Evolutionary conservation across 2,797 vertebrate species (phyloP), one percentile per base, ranked within the genome.

Genomic region (Hybognathus amarus): DNA sequence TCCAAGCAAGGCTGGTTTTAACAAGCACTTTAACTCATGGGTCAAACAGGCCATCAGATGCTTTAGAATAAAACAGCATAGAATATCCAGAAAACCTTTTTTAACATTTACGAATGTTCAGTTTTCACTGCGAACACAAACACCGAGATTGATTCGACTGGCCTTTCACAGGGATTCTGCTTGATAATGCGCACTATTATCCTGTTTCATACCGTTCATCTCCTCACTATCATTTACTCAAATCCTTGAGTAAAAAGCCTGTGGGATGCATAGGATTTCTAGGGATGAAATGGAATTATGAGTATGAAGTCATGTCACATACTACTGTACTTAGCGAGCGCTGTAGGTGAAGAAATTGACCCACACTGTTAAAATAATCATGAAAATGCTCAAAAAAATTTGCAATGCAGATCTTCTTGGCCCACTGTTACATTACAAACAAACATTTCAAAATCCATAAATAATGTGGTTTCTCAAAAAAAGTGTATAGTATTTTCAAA

Each of bases 401-500:
- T 85, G 85, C 83, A 84, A 93, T 87, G 90, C 86, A 94, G 91
- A 91, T 94, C 87, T 93, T 87, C 76, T 88, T 88, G 90, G 50
- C 90, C 95, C 93, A 87, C 92, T 92, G 95, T 96, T 95, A 95
- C 95, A 94, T 92, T 91, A 94, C 92, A 93, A 91, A 90, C 69
- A 91, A 88, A 87, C 90, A 83, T 85, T 77, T 81, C 69, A 86
- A 77, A 83, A 88, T 89, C 52, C 27, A 77, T 38, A 63, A 22
- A 87, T 92, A 78, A 90, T 87, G 90, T 94, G 92, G 92, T 93
- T 92, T 91, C 90, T 94, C 94, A 40, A 42, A 42, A 94, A 94
- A 93, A 93, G 91, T 97, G 95, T 97, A 96, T 93, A 96, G 95
- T 95, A 95, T 95, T 96, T n/a, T 92, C 92, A 92, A 92, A 95